phyloP scores from a whole-genome alignment of 2,113 vertebrate genomes.

The Zeus faber region DNA sequence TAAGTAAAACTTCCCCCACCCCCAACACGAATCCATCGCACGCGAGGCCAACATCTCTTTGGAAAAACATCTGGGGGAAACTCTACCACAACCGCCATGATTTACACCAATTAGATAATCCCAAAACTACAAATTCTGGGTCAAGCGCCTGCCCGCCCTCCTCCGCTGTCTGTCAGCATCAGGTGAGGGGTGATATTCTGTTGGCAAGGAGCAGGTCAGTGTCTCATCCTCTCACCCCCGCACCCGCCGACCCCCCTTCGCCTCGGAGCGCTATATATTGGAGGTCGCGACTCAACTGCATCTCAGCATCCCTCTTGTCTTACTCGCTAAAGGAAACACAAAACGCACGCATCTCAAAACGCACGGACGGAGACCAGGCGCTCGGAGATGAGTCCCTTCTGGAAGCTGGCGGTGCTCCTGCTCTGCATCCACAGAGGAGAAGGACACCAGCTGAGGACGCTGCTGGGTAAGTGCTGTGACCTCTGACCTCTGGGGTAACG shows the following conservation, averaged over 20 bases:
- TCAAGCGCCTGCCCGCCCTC: slow-evolving; percentile 50
- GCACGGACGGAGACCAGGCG: slow-evolving; percentile 38
- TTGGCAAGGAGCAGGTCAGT: slow-evolving; percentile 62
- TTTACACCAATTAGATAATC: slow-evolving; percentile 65
- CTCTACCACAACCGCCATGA: slow-evolving; percentile 34
- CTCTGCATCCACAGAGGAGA: slow-evolving; percentile 58
- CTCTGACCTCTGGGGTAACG: slow-evolving; percentile 25
- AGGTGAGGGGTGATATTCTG: slow-evolving; percentile 55
- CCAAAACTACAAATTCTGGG: slow-evolving; percentile 58
- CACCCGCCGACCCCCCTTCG: slow-evolving; percentile 33
- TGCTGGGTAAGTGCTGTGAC: slow-evolving; percentile 61
- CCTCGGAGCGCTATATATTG: slow-evolving; percentile 71
- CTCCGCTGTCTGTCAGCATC: slow-evolving; percentile 50
- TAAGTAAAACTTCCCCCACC: too few species aligned
- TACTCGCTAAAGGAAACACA: slow-evolving; percentile 9
- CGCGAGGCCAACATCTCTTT: too few species aligned
- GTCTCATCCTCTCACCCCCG: slow-evolving; percentile 41
- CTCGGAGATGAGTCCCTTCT: slow-evolving; percentile 54
- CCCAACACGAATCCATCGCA: too few species aligned
- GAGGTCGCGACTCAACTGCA: slow-evolving; percentile 60
- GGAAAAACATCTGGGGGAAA: slow-evolving; percentile 61
- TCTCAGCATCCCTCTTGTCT: slow-evolving; percentile 59
- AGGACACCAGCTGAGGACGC: slow-evolving; percentile 46
- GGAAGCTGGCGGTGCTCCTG: slow-evolving; percentile 62
- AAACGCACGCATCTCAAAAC: not conserved